phyloP scores from a whole-genome alignment of 92 coral and sea anemone genomes.

The Plumapathes pennacea region DNA sequence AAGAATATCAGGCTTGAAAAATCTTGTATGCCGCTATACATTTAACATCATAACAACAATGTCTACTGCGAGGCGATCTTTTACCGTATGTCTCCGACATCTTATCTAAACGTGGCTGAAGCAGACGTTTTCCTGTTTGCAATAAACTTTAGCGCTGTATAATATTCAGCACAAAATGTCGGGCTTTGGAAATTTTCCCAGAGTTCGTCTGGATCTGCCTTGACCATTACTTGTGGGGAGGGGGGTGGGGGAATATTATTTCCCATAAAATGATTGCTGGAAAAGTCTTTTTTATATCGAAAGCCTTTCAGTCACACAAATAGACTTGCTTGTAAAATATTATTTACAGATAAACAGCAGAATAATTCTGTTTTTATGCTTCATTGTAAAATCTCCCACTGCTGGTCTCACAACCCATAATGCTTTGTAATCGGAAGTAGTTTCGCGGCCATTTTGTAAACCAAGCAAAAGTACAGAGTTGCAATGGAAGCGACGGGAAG shows the following conservation, averaged over 20 bases:
- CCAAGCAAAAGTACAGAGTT: constrained; percentile 3
- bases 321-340: too few species aligned
- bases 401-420: too few species aligned
- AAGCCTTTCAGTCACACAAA: neutral
- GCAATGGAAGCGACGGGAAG: too few species aligned
- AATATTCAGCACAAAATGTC: too few species aligned
- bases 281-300: neutral
- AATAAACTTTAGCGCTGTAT: constrained; percentile 17
- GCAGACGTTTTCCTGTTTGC: constrained; percentile 11
- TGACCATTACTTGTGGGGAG: constrained; percentile 23
- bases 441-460: constrained; percentile 91
- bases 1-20: constrained; percentile 18
- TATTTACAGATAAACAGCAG: too few species aligned
- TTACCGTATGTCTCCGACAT: constrained; percentile 99
- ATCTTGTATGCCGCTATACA: neutral
- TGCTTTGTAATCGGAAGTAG: constrained; percentile 60
- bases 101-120: constrained; percentile 13
- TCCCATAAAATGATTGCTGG: neutral
- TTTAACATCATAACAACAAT: neutral
- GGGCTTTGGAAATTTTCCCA: constrained; percentile 51
- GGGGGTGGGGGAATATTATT: neutral
- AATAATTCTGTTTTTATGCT: too few species aligned
- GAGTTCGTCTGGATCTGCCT: constrained; percentile 39
- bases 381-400: too few species aligned
- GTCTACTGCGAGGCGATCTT: neutral